Evolutionary conservation across 2,113 vertebrate species (phyloP).

Genomic region (Oreochromis spilurus): DNA sequence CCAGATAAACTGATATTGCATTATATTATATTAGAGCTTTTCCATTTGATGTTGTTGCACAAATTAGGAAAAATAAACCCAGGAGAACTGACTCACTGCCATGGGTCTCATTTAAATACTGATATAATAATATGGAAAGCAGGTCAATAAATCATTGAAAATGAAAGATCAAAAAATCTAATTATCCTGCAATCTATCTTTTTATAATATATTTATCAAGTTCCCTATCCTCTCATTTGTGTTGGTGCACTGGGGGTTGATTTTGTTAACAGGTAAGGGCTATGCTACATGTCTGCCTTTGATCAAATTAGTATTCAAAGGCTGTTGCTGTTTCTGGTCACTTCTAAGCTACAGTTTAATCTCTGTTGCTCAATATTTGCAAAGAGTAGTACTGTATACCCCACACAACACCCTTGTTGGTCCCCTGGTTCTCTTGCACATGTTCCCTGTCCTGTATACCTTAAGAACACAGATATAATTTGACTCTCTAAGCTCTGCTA

Average conservation of each 20-base stretch:
- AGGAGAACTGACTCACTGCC: neutral
- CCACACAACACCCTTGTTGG: neutral
- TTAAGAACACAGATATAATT: neutral
- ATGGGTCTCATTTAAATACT: neutral
- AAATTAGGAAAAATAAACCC: neutral
- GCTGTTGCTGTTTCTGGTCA: neutral
- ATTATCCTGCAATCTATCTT: neutral
- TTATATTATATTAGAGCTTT: neutral
- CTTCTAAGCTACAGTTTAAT: neutral
- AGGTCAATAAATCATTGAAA: neutral
- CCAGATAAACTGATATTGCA: neutral
- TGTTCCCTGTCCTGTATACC: neutral
- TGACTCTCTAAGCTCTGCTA: neutral
- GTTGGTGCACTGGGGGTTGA: neutral
- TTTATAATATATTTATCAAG: neutral
- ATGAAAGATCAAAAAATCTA: accelerated
- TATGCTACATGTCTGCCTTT: neutral
- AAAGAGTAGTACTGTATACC: neutral
- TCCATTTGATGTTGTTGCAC: neutral
- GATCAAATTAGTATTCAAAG: neutral
- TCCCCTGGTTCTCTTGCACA: neutral
- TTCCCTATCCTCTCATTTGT: neutral
- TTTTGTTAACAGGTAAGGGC: neutral
- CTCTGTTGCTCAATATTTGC: neutral
- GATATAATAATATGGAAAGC: neutral